A percentile compares a stretch with the other conserved stretches of the same genome.
Evolutionary conservation across 2,797 vertebrate species (phyloP).

Genomic region (Otus scops): DNA sequence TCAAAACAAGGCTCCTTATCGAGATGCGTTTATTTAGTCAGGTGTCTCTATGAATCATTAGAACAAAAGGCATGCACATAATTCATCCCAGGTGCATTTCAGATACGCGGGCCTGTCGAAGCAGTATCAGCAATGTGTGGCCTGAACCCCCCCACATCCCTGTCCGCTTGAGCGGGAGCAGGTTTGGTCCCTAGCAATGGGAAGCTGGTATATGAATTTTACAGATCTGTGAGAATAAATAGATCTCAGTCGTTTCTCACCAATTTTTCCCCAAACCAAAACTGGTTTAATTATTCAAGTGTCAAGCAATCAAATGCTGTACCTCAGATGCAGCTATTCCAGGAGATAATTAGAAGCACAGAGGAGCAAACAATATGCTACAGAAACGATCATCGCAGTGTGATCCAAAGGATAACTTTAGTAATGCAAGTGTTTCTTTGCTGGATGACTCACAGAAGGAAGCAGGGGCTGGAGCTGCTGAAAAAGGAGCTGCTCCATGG

Average conservation of each 20-base stretch:
- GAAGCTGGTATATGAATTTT: background rate
- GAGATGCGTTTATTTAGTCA: background rate
- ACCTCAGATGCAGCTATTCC: conserved; percentile 17
- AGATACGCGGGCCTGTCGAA: accelerated
- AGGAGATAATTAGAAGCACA: conserved; percentile 40
- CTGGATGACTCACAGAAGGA: conserved; percentile 49
- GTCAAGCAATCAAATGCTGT: background rate
- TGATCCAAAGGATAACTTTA: conserved; percentile 22
- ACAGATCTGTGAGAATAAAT: background rate
- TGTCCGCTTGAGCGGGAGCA: background rate
- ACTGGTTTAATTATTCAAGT: conserved; percentile 2
- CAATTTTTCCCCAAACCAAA: background rate
- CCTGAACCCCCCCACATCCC: background rate
- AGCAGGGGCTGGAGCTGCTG: background rate
- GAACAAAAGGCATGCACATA: background rate
- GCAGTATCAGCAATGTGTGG: background rate
- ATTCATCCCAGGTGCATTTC: background rate
- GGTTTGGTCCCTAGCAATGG: background rate
- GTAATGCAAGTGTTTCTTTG: conserved; percentile 43
- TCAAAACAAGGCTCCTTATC: background rate
- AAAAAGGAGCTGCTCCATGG: conserved; percentile 34
- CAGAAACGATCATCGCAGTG: background rate
- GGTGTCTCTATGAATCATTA: background rate
- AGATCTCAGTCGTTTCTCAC: background rate
- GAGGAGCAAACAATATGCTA: conserved; percentile 21